Conservation (phyloP, 2,888 invertebrate genomes). For the Xanthia togata region DNA sequence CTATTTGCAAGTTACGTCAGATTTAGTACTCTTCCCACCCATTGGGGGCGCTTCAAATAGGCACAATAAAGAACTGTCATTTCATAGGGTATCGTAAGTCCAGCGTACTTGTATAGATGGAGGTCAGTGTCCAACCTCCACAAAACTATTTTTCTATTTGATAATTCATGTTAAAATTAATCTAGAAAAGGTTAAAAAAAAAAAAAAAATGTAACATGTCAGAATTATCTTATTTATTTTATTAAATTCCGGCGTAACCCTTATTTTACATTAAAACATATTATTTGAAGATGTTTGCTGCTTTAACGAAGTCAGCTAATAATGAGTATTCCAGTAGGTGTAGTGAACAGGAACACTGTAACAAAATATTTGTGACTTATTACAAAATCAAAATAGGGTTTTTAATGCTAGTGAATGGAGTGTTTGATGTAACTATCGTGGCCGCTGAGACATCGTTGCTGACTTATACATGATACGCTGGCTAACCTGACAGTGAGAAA, state of each 20-base stretch:
- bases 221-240: constrained; percentile 31
- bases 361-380: constrained; percentile 23
- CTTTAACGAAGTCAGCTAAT: constrained; percentile 31
- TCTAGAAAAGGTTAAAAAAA: constrained; percentile 1
- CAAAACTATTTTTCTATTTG: neutral
- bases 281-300: neutral
- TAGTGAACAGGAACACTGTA: constrained; percentile 39
- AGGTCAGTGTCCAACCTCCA: neutral
- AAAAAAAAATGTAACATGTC: constrained; percentile 24
- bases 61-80: too few relatives aligned
- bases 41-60: too few relatives aligned
- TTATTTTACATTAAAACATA: neutral
- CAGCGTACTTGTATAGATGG: too few relatives aligned
- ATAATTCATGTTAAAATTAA: neutral
- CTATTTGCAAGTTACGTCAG: too few relatives aligned
- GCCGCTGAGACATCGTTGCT: neutral
- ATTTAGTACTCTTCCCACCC: too few relatives aligned
- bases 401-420: neutral
- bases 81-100: too few relatives aligned
- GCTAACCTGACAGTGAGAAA: neutral
- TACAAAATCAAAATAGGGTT: neutral
- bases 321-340: constrained; percentile 33
- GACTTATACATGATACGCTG: neutral
- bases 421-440: neutral
- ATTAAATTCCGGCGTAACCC: neutral